A percentile compares a stretch with the other conserved stretches of the same genome.
These are phyloP conservation scores for Drosophila formosana DNA, from an alignment of 2,888 invertebrate species.

Conservation along the genomic window DNA sequence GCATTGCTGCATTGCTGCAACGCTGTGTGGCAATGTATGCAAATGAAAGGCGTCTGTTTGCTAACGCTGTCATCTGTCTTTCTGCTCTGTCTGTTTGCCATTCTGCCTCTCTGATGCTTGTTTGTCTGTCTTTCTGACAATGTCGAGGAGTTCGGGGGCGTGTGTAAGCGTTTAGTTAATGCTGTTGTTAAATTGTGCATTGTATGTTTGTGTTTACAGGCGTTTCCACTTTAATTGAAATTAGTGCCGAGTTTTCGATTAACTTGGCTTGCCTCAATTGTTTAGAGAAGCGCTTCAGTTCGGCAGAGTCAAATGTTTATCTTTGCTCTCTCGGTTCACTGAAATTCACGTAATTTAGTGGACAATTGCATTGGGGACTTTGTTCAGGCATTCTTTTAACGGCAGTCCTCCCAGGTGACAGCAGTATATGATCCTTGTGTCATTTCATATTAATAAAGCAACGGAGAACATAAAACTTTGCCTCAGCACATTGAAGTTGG, in stretches of 20 bases:
- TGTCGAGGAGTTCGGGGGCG: conserved; percentile 8
- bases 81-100: conserved; percentile 43
- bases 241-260: conserved; percentile 72
- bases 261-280: conserved; percentile 38
- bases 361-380: conserved; percentile 22
- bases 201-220: conserved; percentile 48
- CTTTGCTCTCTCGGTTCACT: conserved; percentile 17
- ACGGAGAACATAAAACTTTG: conserved; percentile 47
- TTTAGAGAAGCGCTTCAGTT: conserved; percentile 28
- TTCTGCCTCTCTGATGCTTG: conserved; percentile 1
- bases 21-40: conserved; percentile 52
- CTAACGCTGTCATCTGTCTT: conserved; percentile 34
- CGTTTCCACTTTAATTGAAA: conserved; percentile 76
- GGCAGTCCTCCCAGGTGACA: conserved; percentile 3
- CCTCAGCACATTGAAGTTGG: conserved; percentile 2
- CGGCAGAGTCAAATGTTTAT: conserved; percentile 41
- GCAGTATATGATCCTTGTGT: conserved; percentile 37
- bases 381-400: conserved; percentile 9
- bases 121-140: conserved; percentile 16
- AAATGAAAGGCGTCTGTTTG: conserved; percentile 69
- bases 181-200: conserved; percentile 71
- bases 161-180: conserved; percentile 59
- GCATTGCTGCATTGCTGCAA: background rate
- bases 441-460: conserved; percentile 61
- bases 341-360: conserved; percentile 29